phyloP scores from a whole-genome alignment of 1,140 invertebrate genomes.

The Andrena cerasifolii region DNA sequence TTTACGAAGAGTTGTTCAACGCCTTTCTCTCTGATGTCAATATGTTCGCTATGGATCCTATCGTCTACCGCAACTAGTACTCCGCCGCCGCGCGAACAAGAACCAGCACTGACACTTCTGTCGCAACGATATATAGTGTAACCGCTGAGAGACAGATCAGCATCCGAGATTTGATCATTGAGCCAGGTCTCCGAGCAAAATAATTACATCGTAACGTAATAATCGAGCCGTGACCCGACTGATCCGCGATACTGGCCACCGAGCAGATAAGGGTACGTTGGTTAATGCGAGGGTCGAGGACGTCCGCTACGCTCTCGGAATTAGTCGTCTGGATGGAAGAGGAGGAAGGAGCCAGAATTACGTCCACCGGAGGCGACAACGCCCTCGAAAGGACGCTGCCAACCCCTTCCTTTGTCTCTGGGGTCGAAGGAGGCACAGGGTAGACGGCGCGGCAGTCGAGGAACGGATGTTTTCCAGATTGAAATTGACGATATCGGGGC shows the following conservation, averaged over 20 bases:
- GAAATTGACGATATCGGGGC: background rate
- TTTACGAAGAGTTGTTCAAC: too few relatives aligned
- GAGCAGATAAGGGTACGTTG: background rate
- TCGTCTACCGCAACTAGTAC: too few relatives aligned
- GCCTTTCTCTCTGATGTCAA: too few relatives aligned
- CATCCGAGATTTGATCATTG: too few relatives aligned
- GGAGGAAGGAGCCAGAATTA: background rate
- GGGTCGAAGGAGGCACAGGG: background rate
- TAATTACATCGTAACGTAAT: too few relatives aligned
- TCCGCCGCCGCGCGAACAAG: too few relatives aligned
- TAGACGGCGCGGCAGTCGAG: background rate
- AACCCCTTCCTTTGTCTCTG: constrained; percentile 5
- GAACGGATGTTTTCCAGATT: constrained; percentile 30
- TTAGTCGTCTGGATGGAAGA: background rate
- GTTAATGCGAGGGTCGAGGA: constrained; percentile 19
- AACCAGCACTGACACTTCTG: too few relatives aligned
- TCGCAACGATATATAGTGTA: too few relatives aligned
- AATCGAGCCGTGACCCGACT: constrained; percentile 22
- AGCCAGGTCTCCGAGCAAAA: too few relatives aligned
- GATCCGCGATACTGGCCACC: constrained; percentile 22
- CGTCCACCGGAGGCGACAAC: background rate
- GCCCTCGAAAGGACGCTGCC: background rate
- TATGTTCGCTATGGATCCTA: too few relatives aligned
- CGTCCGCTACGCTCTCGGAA: background rate
- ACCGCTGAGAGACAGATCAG: too few relatives aligned